Evolutionary conservation across 1,140 invertebrate species (phyloP).

Genomic region (Solen grandis): DNA sequence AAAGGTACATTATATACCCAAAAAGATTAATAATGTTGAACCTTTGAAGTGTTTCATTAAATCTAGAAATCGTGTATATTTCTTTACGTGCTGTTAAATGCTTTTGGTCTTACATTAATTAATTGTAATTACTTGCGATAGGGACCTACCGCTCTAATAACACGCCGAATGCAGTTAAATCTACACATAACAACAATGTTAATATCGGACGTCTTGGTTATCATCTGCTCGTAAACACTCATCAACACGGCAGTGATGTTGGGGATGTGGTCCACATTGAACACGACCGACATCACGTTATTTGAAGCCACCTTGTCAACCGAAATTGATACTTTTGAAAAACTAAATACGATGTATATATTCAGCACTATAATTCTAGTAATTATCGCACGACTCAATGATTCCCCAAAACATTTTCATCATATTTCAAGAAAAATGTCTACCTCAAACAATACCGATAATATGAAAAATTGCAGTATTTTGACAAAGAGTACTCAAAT

Average conservation of each 20-base stretch:
- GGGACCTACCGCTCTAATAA: slow-evolving; percentile 13
- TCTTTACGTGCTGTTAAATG: neutral
- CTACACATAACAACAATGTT: slow-evolving; percentile 29
- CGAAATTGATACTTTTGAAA: neutral
- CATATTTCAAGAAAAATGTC: neutral
- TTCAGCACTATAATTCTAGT: neutral
- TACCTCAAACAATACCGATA: neutral
- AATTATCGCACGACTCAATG: neutral
- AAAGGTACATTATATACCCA: neutral
- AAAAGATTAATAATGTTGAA: neutral
- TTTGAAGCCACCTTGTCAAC: slow-evolving; percentile 3
- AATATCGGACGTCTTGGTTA: neutral
- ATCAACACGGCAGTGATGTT: neutral
- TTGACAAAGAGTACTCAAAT: too few relatives aligned
- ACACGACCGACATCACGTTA: neutral
- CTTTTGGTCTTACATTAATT: neutral
- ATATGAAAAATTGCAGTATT: too few relatives aligned
- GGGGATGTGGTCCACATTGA: neutral
- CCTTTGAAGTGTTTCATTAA: neutral
- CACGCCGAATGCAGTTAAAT: slow-evolving; percentile 1
- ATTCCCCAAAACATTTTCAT: neutral
- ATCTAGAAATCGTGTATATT: neutral
- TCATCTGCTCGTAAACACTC: neutral
- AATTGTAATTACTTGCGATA: neutral
- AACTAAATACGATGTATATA: neutral